Percentiles rank a stretch among this genome's conserved stretches.
Conservation (phyloP, 2,113 vertebrate genomes). For the Daubentonia madagascariensis region DNA sequence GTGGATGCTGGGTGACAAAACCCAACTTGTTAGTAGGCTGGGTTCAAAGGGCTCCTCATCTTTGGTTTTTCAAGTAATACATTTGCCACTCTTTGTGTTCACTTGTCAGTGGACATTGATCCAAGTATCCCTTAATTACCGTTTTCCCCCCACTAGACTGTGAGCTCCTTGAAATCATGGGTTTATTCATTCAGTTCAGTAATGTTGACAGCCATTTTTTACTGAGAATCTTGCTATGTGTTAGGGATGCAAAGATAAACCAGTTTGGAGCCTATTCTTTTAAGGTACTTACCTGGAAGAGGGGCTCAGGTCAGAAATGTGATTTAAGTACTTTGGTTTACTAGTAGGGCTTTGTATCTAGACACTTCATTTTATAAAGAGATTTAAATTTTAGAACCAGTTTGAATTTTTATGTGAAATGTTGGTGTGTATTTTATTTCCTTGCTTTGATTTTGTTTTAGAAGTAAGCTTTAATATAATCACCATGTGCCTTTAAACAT, state of each 20-base stretch:
- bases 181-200: neutral
- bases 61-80: neutral
- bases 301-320: neutral
- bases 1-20: neutral
- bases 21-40: neutral
- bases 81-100: neutral
- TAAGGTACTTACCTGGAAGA: neutral
- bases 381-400: neutral
- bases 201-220: neutral
- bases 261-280: neutral
- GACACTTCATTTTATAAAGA: neutral
- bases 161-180: neutral
- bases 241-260: neutral
- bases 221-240: neutral
- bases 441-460: neutral
- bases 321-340: neutral
- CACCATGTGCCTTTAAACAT: neutral
- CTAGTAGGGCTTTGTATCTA: neutral
- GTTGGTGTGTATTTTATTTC: neutral
- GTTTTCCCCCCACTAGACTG: neutral
- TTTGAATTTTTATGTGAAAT: conserved; percentile 5
- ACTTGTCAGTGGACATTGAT: neutral
- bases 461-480: neutral
- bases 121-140: neutral
- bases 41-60: neutral